Conservation (phyloP, 2,797 vertebrate species). For the Mormyrops attenuatus region DNA sequence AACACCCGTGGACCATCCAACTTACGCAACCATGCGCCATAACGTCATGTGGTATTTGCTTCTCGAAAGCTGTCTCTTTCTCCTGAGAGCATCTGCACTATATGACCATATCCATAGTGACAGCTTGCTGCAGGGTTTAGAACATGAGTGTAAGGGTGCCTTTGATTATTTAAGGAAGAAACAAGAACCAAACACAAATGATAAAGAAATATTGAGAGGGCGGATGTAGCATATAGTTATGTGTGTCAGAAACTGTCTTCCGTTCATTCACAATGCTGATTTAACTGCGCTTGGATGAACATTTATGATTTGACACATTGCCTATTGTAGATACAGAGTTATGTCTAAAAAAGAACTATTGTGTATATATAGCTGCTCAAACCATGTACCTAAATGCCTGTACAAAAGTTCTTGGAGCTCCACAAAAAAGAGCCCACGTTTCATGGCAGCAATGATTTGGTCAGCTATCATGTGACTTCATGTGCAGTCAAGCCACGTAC, state of each 20-base stretch:
- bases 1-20: neutral
- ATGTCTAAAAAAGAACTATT: neutral
- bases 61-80: neutral
- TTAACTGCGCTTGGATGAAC: neutral
- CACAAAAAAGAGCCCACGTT: neutral
- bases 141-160: neutral
- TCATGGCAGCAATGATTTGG: constrained; percentile 24
- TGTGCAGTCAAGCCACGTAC: constrained; percentile 37
- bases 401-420: neutral
- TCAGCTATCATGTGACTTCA: constrained; percentile 9
- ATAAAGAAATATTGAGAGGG: neutral
- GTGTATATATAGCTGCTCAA: neutral
- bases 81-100: neutral
- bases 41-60: neutral
- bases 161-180: neutral
- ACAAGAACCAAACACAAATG: neutral
- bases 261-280: neutral
- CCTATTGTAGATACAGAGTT: neutral
- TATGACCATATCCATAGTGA: neutral
- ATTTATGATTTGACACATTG: neutral
- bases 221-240: neutral
- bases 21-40: neutral
- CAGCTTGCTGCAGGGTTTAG: neutral
- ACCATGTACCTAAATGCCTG: neutral
- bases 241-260: neutral